These are phyloP conservation scores for Intellagama lesueurii DNA, from an alignment of 2,797 vertebrate species.

Conservation along the genomic window DNA sequence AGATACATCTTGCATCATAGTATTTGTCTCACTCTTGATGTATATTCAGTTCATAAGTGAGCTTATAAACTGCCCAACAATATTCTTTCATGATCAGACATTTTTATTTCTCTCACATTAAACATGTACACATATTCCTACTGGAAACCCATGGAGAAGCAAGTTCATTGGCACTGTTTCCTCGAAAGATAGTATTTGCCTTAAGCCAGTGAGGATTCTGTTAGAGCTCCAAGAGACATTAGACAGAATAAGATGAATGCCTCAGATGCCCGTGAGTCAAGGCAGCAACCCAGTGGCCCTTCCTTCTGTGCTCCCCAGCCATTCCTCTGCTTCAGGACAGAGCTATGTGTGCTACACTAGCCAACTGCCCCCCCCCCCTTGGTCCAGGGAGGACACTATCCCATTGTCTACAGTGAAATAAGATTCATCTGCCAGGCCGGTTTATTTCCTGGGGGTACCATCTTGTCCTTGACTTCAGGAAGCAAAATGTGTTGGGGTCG, in stretches of 20 bases:
- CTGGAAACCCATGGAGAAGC: not conserved
- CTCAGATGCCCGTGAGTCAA: not conserved
- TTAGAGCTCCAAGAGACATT: not conserved
- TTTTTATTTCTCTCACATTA: not conserved
- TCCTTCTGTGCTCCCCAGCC: not conserved
- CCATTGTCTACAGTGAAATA: not conserved
- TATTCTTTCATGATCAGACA: not conserved
- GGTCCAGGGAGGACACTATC: not conserved
- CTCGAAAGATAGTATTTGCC: not conserved
- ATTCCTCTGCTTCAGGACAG: not conserved
- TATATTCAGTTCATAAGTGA: not conserved
- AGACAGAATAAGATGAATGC: not conserved
- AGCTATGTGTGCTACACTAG: not conserved
- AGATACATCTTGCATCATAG: not conserved
- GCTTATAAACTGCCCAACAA: not conserved
- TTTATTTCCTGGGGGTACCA: not conserved
- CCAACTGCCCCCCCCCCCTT: not conserved
- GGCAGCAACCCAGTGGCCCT: not conserved
- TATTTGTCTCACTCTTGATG: constrained; percentile 6
- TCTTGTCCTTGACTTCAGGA: not conserved
- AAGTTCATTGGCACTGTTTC: not conserved
- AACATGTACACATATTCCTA: not conserved
- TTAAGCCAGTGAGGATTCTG: not conserved
- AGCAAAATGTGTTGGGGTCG: not conserved
- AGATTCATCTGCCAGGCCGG: not conserved